Conservation (phyloP, 2,888 invertebrate genomes). For the Nasonovia ribisnigri region DNA sequence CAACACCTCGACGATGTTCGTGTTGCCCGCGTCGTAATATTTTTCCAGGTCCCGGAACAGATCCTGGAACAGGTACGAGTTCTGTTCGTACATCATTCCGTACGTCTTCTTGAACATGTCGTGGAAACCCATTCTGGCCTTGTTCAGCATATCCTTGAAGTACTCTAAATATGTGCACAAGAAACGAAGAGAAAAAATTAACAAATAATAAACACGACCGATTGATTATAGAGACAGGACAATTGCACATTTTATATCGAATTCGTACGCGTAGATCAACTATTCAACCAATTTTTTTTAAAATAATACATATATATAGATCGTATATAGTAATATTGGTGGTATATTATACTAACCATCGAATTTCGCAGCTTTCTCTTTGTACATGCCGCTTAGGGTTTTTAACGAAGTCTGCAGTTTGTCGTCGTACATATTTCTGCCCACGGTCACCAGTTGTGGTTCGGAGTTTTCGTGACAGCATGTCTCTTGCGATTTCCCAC, state of each 20-base stretch:
- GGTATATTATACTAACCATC: constrained; percentile 80
- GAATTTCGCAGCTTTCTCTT: constrained; percentile 84
- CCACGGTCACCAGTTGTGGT: constrained; percentile 79
- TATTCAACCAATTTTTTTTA: not conserved
- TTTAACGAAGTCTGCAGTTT: constrained; percentile 82
- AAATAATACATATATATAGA: not conserved
- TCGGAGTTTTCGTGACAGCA: constrained; percentile 81
- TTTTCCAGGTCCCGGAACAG: constrained; percentile 90
- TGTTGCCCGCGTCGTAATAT: constrained; percentile 88
- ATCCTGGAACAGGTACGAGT: constrained; percentile 92
- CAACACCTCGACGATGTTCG: constrained; percentile 88
- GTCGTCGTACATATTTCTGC: constrained; percentile 78
- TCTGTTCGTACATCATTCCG: constrained; percentile 94
- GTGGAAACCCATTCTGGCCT: constrained; percentile 89
- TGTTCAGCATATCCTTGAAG: constrained; percentile 86
- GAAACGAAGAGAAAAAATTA: constrained; percentile 16
- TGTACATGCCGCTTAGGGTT: constrained; percentile 81
- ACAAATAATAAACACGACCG: not conserved
- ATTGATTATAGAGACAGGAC: not conserved
- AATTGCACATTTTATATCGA: not conserved
- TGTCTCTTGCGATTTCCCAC: constrained; percentile 67
- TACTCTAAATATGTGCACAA: constrained; percentile 77
- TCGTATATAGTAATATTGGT: not conserved
- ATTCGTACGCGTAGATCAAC: not conserved
- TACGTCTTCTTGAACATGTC: constrained; percentile 96